Conservation (phyloP, 2,797 vertebrate genomes). For the Synanceia verrucosa region DNA sequence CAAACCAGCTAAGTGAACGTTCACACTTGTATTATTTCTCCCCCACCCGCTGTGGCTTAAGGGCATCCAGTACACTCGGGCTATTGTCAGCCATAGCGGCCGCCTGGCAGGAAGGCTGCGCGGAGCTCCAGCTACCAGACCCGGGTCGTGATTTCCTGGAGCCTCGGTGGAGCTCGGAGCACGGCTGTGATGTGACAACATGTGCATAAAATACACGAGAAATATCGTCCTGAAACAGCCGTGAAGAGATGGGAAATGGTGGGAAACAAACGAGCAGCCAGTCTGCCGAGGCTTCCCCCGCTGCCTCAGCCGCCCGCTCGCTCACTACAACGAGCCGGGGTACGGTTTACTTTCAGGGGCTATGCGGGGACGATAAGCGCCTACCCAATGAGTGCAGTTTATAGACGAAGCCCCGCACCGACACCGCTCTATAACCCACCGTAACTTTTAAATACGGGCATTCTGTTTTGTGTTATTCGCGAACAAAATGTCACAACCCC, state of each 20-base stretch:
- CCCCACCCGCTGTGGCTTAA: neutral
- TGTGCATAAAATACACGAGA: accelerated
- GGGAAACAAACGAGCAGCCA: constrained; percentile 12
- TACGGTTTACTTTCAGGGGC: constrained; percentile 8
- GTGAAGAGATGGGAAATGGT: neutral
- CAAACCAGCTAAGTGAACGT: neutral
- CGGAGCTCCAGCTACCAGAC: constrained; percentile 49
- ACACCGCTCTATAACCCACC: neutral
- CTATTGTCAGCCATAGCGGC: constrained; percentile 74
- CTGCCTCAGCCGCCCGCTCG: constrained; percentile 29
- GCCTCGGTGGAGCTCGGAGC: neutral
- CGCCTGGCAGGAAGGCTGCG: constrained; percentile 33
- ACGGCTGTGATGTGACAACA: neutral
- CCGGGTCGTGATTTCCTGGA: constrained; percentile 63
- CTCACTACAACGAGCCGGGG: constrained; percentile 12
- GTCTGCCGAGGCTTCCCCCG: constrained; percentile 54
- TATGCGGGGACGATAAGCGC: constrained; percentile 20
- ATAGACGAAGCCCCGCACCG: neutral
- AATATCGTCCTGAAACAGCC: neutral
- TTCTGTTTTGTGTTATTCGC: constrained; percentile 65
- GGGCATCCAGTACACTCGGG: constrained; percentile 30
- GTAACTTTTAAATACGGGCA: constrained; percentile 17
- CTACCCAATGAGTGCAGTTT: neutral
- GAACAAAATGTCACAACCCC: constrained; percentile 78
- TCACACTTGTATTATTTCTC: neutral